Evolutionary conservation across 2,797 vertebrate genomes (phyloP), one percentile per base, ranked within the genome.

Genomic region (Anguilla megastoma): DNA sequence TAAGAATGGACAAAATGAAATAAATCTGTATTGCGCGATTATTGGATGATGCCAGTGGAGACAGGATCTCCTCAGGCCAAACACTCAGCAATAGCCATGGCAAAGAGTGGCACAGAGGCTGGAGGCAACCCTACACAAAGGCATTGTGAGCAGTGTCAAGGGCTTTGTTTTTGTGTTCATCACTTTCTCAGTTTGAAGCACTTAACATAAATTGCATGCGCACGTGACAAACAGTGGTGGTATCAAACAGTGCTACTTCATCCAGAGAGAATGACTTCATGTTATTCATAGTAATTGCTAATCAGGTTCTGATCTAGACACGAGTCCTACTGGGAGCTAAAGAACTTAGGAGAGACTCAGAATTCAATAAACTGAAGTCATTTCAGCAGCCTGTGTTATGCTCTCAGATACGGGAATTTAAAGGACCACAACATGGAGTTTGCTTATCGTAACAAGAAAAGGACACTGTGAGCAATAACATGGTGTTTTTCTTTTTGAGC

Each of bases 231-330:
- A 21, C 79, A 27, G 85, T 52, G 66, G 84, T 18, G 50, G 85
- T 58, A 66, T 86, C 79, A 82, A 16, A 56, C 88, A 83, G 85
- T 9, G 58, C 74, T 82, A 52, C 56, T 69, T 54, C 88, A 89
- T 86, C 76, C 79, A 84, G 60, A 86, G 56, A 74, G 58, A 89
- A 87, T 87, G 80, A 52, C 24, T 87, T 87, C 36, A 21, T 84
- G 88, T 58, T 89, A 74, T 89, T 86, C 88, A 86, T 89, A 56
- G 88, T 84, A 86, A 89, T 86, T 89, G 85, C 88, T 89, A 89
- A 89, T 89, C 88, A 89, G 76, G 36, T 84, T 86, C 58, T 21
- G 50, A 89, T 88, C 88, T 69, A 54, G 85, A 88, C 85, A 84
- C 48, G 60, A 88, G 45, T 86, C 85, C 88, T 60, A 63, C 58